Evolutionary conservation across 2,113 vertebrate genomes (phyloP).

Genomic region (Sminthopsis crassicaudata): DNA sequence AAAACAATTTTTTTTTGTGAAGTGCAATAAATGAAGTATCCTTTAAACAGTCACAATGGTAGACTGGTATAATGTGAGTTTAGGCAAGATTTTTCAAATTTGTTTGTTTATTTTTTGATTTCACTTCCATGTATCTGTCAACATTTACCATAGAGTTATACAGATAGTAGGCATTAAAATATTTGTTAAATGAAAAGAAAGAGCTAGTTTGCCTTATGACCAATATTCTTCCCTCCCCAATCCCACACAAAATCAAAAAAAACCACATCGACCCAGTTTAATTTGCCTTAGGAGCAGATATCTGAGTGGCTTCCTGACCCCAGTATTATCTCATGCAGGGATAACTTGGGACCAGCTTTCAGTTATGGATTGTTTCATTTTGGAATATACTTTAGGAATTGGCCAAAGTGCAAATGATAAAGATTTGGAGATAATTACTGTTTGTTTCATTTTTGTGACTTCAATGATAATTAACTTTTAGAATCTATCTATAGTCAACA

Average conservation of each 20-base stretch:
- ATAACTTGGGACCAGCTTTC: neutral
- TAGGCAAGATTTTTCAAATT: neutral
- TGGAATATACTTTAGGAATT: neutral
- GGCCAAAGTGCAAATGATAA: no score
- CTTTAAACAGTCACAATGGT: neutral
- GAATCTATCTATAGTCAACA: neutral
- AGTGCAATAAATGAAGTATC: neutral
- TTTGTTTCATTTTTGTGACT: slow-evolving; percentile 8
- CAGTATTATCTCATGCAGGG: neutral
- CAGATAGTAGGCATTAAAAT: neutral
- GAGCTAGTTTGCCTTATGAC: neutral
- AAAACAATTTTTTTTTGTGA: neutral
- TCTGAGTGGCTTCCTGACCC: neutral
- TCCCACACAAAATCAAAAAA: neutral
- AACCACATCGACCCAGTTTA: neutral
- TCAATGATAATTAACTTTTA: neutral
- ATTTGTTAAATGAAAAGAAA: neutral
- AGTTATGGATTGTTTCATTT: neutral
- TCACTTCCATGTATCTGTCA: neutral
- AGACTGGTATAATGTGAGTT: neutral
- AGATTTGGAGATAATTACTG: neutral
- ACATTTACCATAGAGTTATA: neutral
- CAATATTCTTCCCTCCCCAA: no score
- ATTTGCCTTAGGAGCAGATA: neutral
- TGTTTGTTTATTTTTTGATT: neutral